Evolutionary conservation across 2,797 vertebrate genomes (phyloP).

Genomic region (Linurgus olivaceus): DNA sequence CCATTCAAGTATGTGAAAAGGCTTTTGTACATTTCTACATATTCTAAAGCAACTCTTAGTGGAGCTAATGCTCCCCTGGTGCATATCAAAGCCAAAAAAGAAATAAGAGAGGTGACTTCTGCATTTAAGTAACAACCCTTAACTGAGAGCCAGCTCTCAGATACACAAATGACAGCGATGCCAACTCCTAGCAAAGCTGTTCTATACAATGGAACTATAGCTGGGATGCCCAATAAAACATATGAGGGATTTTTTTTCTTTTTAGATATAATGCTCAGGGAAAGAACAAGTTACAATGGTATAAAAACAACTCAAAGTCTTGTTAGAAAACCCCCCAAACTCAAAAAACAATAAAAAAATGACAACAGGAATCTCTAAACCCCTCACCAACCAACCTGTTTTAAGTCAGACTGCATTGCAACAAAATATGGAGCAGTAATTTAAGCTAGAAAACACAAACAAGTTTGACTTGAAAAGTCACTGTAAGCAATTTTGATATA

Average conservation of each 20-base stretch:
- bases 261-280: not conserved
- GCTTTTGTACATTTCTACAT: not conserved
- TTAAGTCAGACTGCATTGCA: not conserved
- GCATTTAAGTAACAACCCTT: not conserved
- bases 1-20: slow-evolving; percentile 1
- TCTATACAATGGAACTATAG: not conserved
- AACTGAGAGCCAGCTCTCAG: not conserved
- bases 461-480: slow-evolving; percentile 21
- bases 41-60: not conserved
- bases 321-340: not conserved
- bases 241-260: not conserved
- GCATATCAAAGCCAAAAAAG: not conserved
- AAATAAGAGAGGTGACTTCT: not conserved
- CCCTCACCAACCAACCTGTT: not conserved
- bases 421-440: not conserved
- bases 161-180: not conserved
- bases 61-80: not conserved
- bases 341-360: not conserved
- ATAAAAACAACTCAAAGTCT: not conserved
- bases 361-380: not conserved
- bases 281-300: not conserved
- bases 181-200: not conserved
- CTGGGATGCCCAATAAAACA: not conserved
- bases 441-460: not conserved
- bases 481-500: not conserved